These are phyloP conservation scores for Astyanax mexicanus DNA, from an alignment of 2,797 vertebrate genomes.

Conservation along the genomic window DNA sequence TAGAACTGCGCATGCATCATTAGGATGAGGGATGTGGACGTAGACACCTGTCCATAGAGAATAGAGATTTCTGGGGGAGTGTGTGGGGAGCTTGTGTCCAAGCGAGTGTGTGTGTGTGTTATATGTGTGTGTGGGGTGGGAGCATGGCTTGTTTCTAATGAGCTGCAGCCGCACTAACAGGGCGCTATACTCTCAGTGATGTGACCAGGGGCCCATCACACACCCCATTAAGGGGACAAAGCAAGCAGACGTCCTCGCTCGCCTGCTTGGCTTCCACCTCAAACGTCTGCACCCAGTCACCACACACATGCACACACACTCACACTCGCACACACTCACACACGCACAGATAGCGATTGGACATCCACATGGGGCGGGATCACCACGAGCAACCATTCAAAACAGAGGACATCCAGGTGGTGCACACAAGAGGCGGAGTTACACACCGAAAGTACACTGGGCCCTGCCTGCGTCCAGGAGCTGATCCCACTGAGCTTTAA, in stretches of 20 bases:
- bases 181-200: constrained; percentile 53
- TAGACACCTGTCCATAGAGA: constrained; percentile 66
- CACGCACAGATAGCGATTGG: too few relatives aligned
- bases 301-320: constrained; percentile 17
- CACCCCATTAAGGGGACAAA: constrained; percentile 63
- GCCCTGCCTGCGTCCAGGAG: constrained; percentile 12
- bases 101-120: constrained; percentile 75
- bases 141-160: constrained; percentile 79
- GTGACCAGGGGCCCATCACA: constrained; percentile 60
- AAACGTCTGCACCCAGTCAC: constrained; percentile 35
- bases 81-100: constrained; percentile 69
- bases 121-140: constrained; percentile 71
- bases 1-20: constrained; percentile 74
- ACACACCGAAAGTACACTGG: not conserved
- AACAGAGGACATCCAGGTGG: constrained; percentile 3
- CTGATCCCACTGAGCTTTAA: constrained; percentile 21
- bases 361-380: not conserved
- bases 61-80: constrained; percentile 69
- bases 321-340: too few relatives aligned
- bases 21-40: constrained; percentile 74
- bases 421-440: not conserved
- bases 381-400: constrained; percentile 7
- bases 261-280: constrained; percentile 44
- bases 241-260: constrained; percentile 53
- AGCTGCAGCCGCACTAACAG: constrained; percentile 76